Evolutionary conservation across 2,113 vertebrate genomes (phyloP), one percentile per base, ranked within the genome.

Genomic region (Hippocampus guttulatus): DNA sequence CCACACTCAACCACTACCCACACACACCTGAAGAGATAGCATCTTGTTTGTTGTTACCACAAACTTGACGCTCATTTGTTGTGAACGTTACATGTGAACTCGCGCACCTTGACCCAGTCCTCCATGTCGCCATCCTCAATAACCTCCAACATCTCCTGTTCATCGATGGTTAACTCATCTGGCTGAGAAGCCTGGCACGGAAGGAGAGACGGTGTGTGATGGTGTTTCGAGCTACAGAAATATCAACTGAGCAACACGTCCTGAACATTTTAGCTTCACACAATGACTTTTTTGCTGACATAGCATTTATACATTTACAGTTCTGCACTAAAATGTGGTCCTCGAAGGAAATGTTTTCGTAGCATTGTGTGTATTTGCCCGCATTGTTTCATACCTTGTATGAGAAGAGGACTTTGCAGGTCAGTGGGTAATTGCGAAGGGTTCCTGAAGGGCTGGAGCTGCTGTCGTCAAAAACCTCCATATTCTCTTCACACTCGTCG

Each of bases 41-140:
- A 8, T 12, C 20, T 40, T 55, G 49, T 58, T 58, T 67, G 43
- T 20, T 65, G 68, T 67, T 41, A n/a, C 12, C 23, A 20, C 3
- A 60, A 64, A n/a, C 21, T 61, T 61, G 58, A 30, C 1, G 14
- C 23, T 8, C 40, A 45, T 75, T 5, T 72, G 27, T 68, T 38
- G 38, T 63, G 38, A 41, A 14, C 38, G 16, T 16, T 33, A 10
- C 72, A 55, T 69, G 62, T 69, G 33, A 43, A 18, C 78, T 69
- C 60, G 30, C 20, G 21, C 57, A 99, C 97, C 97, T 99, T 99
- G 72, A 99, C 97, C 97, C 97, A 99, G 88, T 99, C 97, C 93
- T 99, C 97, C 97, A 99, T 99, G 90, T 99, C 97, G 82, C 97
- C 97, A 12, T 99, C 97, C 80, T 99, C 97, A 82, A 99, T 99